A percentile compares a stretch with the other conserved stretches of the same genome.
These are phyloP conservation scores for Notolepis coatsorum DNA, from an alignment of 2,797 vertebrate genomes.

Conservation along the genomic window DNA sequence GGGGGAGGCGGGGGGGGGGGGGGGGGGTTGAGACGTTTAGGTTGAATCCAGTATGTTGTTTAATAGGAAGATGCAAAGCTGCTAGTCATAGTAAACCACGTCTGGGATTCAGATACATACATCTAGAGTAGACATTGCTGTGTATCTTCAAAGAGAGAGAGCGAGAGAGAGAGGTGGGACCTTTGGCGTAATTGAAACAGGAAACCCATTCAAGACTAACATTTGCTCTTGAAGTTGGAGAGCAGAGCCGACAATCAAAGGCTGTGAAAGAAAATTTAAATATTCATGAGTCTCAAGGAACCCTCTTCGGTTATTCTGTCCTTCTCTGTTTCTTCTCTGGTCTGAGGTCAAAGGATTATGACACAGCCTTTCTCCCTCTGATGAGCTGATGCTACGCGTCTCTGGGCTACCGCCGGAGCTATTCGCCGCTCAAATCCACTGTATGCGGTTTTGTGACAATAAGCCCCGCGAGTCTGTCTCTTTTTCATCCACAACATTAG, in stretches of 20 bases:
- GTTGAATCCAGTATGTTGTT: constrained; percentile 4
- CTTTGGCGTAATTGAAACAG: neutral
- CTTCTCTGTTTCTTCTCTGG: constrained; percentile 15
- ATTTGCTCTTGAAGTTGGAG: constrained; percentile 29
- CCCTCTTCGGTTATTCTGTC: no score
- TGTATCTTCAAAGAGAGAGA: constrained; percentile 7
- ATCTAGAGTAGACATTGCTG: neutral
- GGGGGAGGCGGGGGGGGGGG: no score
- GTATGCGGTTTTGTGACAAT: no score
- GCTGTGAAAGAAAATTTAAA: constrained; percentile 27
- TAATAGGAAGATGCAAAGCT: constrained; percentile 21
- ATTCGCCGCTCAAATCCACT: no score
- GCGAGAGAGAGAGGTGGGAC: constrained; percentile 7
- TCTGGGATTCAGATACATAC: constrained; percentile 21
- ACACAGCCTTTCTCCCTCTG: constrained; percentile 8
- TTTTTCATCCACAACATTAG: neutral
- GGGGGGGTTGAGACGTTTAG: constrained; percentile 24
- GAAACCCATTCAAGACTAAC: constrained; percentile 24
- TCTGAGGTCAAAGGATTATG: constrained; percentile 40
- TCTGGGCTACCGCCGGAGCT: no score
- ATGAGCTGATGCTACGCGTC: constrained; percentile 8
- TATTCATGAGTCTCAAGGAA: constrained; percentile 48
- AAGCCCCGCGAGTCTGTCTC: no score
- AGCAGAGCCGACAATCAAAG: constrained; percentile 30
- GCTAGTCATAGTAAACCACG: neutral